A percentile compares a stretch with the other conserved stretches of the same genome.
phyloP scores from a whole-genome alignment of 1,140 invertebrate genomes.

The Drosophila pectinifera region DNA sequence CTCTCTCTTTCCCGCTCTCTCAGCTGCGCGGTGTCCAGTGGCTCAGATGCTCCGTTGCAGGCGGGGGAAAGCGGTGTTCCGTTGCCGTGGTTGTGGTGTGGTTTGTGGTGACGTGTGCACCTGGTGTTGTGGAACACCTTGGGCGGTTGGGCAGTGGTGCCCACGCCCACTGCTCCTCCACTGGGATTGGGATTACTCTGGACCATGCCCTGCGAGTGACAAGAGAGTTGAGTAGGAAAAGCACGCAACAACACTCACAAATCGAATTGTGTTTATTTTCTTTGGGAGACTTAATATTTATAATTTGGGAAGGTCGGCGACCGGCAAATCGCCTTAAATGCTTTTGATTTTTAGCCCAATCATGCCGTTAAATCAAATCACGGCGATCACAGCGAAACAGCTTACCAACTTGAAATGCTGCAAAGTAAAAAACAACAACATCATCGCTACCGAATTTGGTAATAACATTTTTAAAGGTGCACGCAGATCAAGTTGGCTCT shows the following conservation, averaged over 20 bases:
- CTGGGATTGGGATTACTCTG: conserved; percentile 75
- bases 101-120: conserved; percentile 79
- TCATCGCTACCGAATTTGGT: too few relatives aligned
- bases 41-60: conserved; percentile 17
- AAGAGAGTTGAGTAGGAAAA: conserved; percentile 20
- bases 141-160: conserved; percentile 55
- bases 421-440: background rate
- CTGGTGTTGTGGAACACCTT: conserved; percentile 82
- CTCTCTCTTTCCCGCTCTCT: conserved; percentile 25
- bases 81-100: conserved; percentile 64
- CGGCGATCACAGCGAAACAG: conserved; percentile 63
- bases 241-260: conserved; percentile 15
- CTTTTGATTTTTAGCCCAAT: conserved; percentile 69
- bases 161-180: conserved; percentile 20
- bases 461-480: too few relatives aligned
- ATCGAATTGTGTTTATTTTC: background rate
- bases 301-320: conserved; percentile 63
- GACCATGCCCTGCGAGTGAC: conserved; percentile 61
- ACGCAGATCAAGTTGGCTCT: too few relatives aligned
- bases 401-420: conserved; percentile 24
- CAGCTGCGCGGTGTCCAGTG: conserved; percentile 35
- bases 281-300: conserved; percentile 30
- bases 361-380: conserved; percentile 77
- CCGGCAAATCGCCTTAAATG: conserved; percentile 75
- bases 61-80: conserved; percentile 8